phyloP scores from a whole-genome alignment of 2,113 vertebrate species.

The Collichthys lucidus region DNA sequence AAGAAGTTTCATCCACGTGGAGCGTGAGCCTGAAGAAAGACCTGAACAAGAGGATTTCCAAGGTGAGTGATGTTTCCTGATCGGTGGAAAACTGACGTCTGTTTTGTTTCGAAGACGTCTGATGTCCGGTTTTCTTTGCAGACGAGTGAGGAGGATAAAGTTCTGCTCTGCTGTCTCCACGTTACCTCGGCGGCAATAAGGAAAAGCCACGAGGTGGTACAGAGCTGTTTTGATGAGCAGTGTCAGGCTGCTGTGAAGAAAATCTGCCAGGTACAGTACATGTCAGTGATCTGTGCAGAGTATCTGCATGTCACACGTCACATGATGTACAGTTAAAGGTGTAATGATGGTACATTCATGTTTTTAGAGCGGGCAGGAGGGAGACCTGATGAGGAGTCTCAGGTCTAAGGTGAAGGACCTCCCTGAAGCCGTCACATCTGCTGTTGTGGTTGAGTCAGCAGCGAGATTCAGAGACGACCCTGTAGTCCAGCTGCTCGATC shows the following conservation, averaged over 20 bases:
- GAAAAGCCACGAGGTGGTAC: constrained; percentile 44
- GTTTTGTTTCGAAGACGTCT: not conserved
- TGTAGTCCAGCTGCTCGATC: constrained; percentile 68
- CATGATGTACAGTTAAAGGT: no score
- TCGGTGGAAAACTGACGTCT: no score
- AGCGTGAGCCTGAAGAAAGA: constrained; percentile 51
- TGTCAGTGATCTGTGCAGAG: not conserved
- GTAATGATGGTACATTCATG: not conserved
- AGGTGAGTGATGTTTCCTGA: constrained; percentile 48
- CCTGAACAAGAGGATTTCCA: constrained; percentile 75
- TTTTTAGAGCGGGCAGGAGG: constrained; percentile 72
- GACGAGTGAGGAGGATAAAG: constrained; percentile 54
- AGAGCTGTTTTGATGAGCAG: constrained; percentile 68
- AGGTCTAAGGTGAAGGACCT: not conserved
- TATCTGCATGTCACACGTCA: no score
- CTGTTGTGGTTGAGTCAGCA: constrained; percentile 75
- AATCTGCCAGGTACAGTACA: constrained; percentile 74
- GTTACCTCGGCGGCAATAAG: not conserved
- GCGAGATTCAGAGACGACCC: constrained; percentile 32
- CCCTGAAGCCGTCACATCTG: constrained; percentile 62
- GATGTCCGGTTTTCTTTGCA: constrained; percentile 29
- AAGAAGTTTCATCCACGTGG: constrained; percentile 70
- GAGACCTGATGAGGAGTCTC: constrained; percentile 69
- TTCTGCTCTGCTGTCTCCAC: constrained; percentile 67
- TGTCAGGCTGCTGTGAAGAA: constrained; percentile 64